Conservation (phyloP, 2,113 vertebrate species). For the Myiozetetes cayanensis region DNA sequence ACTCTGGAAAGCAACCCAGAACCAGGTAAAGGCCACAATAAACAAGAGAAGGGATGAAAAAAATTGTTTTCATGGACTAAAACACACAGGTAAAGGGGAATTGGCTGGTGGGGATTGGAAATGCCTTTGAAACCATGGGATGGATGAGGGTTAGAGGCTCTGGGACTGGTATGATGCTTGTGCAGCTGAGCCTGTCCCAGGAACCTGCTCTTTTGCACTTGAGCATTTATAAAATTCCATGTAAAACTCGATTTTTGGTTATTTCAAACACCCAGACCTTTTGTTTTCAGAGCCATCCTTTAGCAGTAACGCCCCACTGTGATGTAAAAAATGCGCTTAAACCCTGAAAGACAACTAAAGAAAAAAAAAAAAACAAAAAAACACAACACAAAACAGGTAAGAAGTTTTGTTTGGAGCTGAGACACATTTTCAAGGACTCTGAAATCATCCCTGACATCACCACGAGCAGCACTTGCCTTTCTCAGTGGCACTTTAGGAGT, state of each 20-base stretch:
- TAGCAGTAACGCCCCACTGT: neutral
- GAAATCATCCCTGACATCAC: slow-evolving; percentile 10
- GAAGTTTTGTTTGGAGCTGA: neutral
- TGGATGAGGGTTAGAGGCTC: neutral
- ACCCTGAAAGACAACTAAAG: neutral
- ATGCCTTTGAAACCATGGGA: neutral
- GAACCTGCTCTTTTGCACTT: neutral
- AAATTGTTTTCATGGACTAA: neutral
- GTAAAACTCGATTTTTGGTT: neutral
- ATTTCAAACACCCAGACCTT: neutral
- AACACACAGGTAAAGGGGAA: neutral
- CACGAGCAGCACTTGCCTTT: neutral
- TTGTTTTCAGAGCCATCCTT: neutral
- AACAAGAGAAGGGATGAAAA: neutral
- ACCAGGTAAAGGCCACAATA: neutral
- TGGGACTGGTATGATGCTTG: neutral
- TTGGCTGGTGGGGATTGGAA: neutral
- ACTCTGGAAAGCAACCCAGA: neutral
- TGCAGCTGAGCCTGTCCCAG: neutral
- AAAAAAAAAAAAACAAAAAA: too few species aligned
- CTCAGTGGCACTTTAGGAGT: neutral
- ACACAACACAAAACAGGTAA: neutral
- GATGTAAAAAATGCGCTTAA: fast-evolving
- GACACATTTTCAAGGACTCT: neutral
- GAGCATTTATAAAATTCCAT: neutral